Percentiles rank a stretch among this genome's conserved stretches.
Evolutionary conservation across 2,888 invertebrate genomes (phyloP).

Genomic region (Sepiola atlantica): DNA sequence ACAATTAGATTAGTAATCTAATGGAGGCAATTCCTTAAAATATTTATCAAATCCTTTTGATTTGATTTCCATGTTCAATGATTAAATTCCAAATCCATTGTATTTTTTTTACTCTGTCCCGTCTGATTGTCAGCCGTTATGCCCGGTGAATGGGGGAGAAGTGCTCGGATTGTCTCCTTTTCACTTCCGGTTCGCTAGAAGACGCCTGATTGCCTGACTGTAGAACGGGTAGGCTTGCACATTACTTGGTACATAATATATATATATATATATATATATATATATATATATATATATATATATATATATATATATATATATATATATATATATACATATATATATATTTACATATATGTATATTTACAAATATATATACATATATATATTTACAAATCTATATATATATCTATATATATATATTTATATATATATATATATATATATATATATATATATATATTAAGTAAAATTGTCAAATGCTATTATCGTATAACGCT

Average conservation of each 20-base stretch:
- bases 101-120: not conserved
- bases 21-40: not conserved
- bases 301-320: not conserved
- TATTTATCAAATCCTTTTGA: not conserved
- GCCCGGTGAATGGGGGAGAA: not conserved
- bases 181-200: not conserved
- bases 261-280: not conserved
- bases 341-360: not conserved
- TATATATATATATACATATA: not conserved
- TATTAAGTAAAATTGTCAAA: no score
- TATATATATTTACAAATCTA: not conserved
- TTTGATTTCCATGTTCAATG: not conserved
- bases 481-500: no score
- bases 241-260: not conserved
- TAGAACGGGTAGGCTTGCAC: not conserved
- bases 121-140: not conserved
- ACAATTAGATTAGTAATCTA: not conserved
- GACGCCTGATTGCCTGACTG: not conserved
- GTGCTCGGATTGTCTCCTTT: not conserved
- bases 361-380: not conserved
- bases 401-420: not conserved
- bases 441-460: not conserved
- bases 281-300: not conserved
- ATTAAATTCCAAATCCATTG: not conserved
- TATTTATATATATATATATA: not conserved